These are phyloP conservation scores for Drosophila yakuba DNA, from an alignment of 1,140 invertebrate genomes.

Conservation along the genomic window DNA sequence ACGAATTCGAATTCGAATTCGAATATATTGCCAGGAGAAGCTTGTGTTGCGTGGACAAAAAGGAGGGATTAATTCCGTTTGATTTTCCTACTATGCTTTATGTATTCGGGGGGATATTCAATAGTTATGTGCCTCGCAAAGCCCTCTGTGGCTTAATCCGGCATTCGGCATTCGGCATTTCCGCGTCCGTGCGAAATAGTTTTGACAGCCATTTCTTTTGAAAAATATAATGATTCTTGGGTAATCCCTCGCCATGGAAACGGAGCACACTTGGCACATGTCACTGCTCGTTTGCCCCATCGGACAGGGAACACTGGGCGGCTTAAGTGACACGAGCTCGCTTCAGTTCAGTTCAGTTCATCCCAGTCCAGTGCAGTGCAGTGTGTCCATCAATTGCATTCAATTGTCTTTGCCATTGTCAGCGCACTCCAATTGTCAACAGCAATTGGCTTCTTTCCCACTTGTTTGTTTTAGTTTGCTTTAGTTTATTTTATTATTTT, in stretches of 20 bases:
- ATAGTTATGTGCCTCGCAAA: background rate
- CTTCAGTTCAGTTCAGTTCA: too few species aligned
- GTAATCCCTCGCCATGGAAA: background rate
- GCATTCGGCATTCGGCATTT: too few species aligned
- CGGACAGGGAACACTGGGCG: background rate
- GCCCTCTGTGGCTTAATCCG: background rate
- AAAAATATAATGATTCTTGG: slow-evolving; percentile 20
- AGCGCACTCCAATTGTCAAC: slow-evolving; percentile 71
- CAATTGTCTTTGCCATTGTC: slow-evolving; percentile 76
- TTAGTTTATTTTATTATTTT: background rate
- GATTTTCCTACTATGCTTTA: background rate
- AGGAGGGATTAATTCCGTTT: background rate
- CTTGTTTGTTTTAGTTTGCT: background rate
- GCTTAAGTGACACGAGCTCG: slow-evolving; percentile 13
- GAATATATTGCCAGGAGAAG: too few species aligned
- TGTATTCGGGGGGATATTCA: too few species aligned
- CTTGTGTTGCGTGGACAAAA: too few species aligned
- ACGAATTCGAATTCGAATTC: too few species aligned
- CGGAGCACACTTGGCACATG: slow-evolving; percentile 38
- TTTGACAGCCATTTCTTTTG: slow-evolving; percentile 4
- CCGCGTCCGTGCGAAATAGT: background rate
- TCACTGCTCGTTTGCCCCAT: slow-evolving; percentile 35
- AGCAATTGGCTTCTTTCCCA: slow-evolving; percentile 42
- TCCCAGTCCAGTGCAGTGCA: background rate
- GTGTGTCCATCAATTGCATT: slow-evolving; percentile 73